Base-by-base conservation (phyloP, 2,888 invertebrate genomes). In the Geophilus truncorum region DNA sequence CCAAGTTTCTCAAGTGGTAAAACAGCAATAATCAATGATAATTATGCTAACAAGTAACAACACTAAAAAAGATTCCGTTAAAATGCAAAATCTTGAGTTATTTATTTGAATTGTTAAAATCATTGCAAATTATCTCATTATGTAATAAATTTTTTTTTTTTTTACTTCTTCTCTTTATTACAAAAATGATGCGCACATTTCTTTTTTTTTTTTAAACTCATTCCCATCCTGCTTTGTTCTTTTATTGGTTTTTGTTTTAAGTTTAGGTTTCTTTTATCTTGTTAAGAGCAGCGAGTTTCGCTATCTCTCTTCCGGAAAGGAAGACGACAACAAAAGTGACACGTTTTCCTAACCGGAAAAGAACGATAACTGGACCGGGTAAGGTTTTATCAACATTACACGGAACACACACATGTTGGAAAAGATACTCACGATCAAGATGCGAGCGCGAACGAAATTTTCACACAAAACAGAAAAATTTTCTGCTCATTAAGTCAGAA, bases 281-380 rank as follows among this genome's bases (percentile, higher is more conserved):
- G 25, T 28, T 70, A 70, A 23, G 70, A 70, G 25, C 70, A 28
- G 25, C 51, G 23, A 70, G 70, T 70, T 70, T 70, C 6, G 25
- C 28, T 70, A 70, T 70, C 70, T 70, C 70, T 25, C 70, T 70
- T 70, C 70, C 70, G 70, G 70, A 70, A 70, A 70, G 70, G 70
- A 70, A 70, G 70, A 70, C 70, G 70, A 25, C 70, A 70, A 70
- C 70, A 70, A 70, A 70, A 70, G 25, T 70, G 70, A 70, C 70
- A 70, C 70, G 28, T 70, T 28, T 25, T 25, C 70, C 70, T 70
- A 23, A 23, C 70, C 70, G 70, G 70, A 70, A 70, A 70, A 23
- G 70, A 23, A 28, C 70, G 70, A 70, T 70, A 70, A 70, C 70
- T 70, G 70, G 70, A 70, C 70, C n/a, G 25, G 70, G 28, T 23